Base-by-base conservation (phyloP, 2,113 vertebrate genomes). In the Hiodon tergisus region DNA sequence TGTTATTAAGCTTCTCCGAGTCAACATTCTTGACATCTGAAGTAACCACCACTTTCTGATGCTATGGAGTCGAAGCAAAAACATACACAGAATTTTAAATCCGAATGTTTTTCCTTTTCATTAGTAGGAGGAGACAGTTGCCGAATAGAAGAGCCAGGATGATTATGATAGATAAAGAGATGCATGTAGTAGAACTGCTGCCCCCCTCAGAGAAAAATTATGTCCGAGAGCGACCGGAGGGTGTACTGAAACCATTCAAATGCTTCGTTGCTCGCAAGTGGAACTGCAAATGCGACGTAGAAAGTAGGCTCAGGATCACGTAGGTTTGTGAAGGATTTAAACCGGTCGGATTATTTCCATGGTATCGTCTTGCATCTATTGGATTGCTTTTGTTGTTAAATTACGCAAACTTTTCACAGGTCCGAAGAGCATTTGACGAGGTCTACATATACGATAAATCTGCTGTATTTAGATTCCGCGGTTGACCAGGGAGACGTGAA, bases 271-370 rank as follows among this genome's bases (percentile, higher is more conserved):
- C 66, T 71, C 67, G 2, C 1, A 14, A 72, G 61, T 17, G 31
- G 55, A 10, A 60, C 72, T 3, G 77, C 48, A 53, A n/a, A 69
- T 79, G 74, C 73, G 74, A 60, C 61, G 31, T 0, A 76, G 76
- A 63, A 57, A 81, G 60, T 66, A 71, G 80, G 76, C 73, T 80
- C 69, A 77, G 79, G 71, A 80, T 85, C 83, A 80, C 85, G 81
- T 84, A 70, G 78, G n/a, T 67, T 76, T 79, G 75, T 83, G 80
- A 80, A 79, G 79, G 83, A 81, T 85, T 85, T 31, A 31, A 83
- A 84, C 66, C 65, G 73, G 73, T 70, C 75, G 58, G 67, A 46
- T 46, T 47, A 63, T 16, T 62, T 72, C 72, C n/a, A 62, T n/a
- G n/a, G 67, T 7, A 54, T 57, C 11, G 61, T 61, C 14, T 50